phyloP scores from a whole-genome alignment of 2,797 vertebrate species.

The Xenentodon cancila region DNA sequence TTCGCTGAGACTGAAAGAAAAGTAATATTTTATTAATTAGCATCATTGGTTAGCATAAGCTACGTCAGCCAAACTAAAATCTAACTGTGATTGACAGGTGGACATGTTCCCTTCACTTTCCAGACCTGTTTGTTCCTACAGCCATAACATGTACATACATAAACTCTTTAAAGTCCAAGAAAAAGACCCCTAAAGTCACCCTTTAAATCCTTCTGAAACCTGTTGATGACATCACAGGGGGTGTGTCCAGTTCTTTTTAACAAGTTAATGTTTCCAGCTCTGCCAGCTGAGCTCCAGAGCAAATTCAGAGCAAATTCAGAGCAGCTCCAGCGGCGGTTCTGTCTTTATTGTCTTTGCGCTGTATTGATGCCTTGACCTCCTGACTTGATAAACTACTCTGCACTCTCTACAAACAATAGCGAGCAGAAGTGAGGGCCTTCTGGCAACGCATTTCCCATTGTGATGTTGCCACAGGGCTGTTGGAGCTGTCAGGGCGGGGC shows the following conservation, averaged over 20 bases:
- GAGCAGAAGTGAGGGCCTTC: slow-evolving; percentile 39
- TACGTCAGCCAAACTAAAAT: no score
- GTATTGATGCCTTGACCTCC: slow-evolving; percentile 68
- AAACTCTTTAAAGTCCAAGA: no score
- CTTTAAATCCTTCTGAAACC: slow-evolving; percentile 41
- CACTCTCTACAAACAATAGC: slow-evolving; percentile 55
- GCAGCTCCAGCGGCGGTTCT: slow-evolving; percentile 29
- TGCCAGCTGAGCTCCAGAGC: slow-evolving; percentile 44
- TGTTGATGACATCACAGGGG: no score
- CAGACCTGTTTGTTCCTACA: no score
- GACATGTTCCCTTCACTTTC: no score
- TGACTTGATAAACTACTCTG: slow-evolving; percentile 67
- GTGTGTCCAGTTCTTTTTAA: slow-evolving; percentile 5
- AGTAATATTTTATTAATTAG: no score
- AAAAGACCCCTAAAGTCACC: neutral
- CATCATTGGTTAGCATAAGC: no score
- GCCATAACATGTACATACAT: no score
- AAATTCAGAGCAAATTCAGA: slow-evolving; percentile 41
- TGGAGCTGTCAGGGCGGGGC: slow-evolving; percentile 23
- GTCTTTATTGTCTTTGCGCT: slow-evolving; percentile 35
- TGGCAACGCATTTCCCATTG: slow-evolving; percentile 50
- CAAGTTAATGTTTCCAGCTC: slow-evolving; percentile 28
- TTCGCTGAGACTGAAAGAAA: no score
- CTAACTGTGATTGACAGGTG: no score
- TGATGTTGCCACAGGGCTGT: slow-evolving; percentile 42